Base-by-base conservation (phyloP, 2,888 invertebrate genomes). In the Tholera decimalis region DNA sequence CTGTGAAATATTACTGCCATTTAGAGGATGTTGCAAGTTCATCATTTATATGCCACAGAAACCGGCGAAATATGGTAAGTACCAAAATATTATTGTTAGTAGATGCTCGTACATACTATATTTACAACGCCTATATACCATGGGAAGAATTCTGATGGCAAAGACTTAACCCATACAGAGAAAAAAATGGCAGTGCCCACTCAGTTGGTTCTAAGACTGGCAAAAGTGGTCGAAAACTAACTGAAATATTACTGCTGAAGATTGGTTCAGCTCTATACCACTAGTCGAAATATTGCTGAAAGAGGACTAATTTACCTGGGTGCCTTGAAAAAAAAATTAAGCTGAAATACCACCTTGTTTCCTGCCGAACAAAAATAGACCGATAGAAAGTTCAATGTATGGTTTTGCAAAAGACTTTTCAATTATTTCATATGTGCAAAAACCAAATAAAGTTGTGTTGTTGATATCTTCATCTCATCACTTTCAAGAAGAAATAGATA, bases 181-280 rank as follows among this genome's bases (percentile, higher is more conserved):
- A 71, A 57, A 67, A 72, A 73, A 53, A 39, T 53, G 30, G 44
- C 47, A 46, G 41, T 64, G 30, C 60, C 66, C 35, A 56, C 53
- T 20, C 78, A 73, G 51, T 75, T 67, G 18, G 73, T 79, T 47
- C 53, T 79, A 51, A 51, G 57, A 63, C 58, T 76, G 7, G 53
- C 44, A 53, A 75, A 73, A 44, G 50, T 41, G 4, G 41, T 78
- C 24, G 66, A 78, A 65, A 58, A 61, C n/a, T 53, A 75, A 73
- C 47, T 57, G 73, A 37, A 79, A 76, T 66, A 57, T 70, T 39
- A 74, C 74, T 9, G 71, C 70, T 47, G 62, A 71, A 55, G 82
- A 82, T 64, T 81, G 82, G 82, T 83, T 82, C 58, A 79, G 65
- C 41, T 82, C 82, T 0, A 78, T 79, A 54, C 58, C 64, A 63